phyloP scores from a whole-genome alignment of 2,113 vertebrate genomes.

The Dermatemys mawii region DNA sequence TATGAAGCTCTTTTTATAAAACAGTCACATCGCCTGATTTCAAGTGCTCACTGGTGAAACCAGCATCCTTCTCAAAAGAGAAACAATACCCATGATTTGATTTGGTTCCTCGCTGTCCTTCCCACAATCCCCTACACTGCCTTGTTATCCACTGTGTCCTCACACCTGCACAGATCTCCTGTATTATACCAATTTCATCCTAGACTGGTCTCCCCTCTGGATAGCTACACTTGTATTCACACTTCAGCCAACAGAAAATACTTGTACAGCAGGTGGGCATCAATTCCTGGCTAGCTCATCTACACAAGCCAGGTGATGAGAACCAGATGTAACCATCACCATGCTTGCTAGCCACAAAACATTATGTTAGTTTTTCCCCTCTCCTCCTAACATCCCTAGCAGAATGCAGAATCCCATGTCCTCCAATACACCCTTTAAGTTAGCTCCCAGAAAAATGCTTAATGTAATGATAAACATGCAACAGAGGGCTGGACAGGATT shows the following conservation, averaged over 20 bases:
- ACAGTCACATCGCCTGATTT: not conserved
- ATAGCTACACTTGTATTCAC: rapidly evolving
- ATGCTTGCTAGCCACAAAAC: not conserved
- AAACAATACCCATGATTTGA: not conserved
- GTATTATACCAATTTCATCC: not conserved
- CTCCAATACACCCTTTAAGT: not conserved
- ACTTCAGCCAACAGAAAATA: not conserved
- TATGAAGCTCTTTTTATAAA: not conserved
- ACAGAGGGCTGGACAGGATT: not conserved
- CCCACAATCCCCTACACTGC: not conserved
- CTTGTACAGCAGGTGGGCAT: not conserved
- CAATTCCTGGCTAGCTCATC: not conserved
- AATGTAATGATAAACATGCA: rapidly evolving
- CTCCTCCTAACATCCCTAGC: not conserved
- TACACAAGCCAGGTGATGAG: not conserved
- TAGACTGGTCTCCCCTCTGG: not conserved
- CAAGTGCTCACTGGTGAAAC: not conserved
- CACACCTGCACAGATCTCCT: not conserved
- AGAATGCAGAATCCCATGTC: not conserved
- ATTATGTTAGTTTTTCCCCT: not conserved
- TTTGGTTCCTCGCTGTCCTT: not conserved
- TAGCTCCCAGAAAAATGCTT: not conserved
- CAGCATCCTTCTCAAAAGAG: not conserved
- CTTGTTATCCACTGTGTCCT: not conserved
- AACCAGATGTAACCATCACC: not conserved